phyloP scores from a whole-genome alignment of 2,797 vertebrate species.

The Microctenopoma stevenorrisi region DNA sequence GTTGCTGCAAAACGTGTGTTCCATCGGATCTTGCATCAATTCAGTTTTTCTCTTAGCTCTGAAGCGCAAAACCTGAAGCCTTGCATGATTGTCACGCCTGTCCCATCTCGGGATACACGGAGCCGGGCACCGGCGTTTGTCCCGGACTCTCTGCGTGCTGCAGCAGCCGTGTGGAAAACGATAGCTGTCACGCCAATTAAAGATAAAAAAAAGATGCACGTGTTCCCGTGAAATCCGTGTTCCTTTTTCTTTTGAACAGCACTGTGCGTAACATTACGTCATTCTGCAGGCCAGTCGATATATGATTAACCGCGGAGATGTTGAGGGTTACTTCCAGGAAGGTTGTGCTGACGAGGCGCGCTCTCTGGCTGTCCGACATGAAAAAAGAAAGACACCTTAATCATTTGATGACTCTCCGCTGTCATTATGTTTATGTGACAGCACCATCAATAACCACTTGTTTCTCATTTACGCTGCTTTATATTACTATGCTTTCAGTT shows the following conservation, averaged over 20 bases:
- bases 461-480: conserved; percentile 39
- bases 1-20: conserved; percentile 12
- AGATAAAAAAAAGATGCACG: conserved; percentile 23
- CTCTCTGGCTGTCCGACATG: conserved; percentile 57
- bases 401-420: conserved; percentile 66
- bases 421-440: conserved; percentile 80
- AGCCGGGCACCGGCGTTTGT: conserved; percentile 45
- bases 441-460: conserved; percentile 68
- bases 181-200: conserved; percentile 19
- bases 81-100: conserved; percentile 64
- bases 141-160: conserved; percentile 52
- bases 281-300: conserved; percentile 92
- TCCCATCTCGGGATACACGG: conserved; percentile 73
- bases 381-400: conserved; percentile 73
- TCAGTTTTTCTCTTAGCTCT: not conserved
- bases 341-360: conserved; percentile 87
- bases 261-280: conserved; percentile 88
- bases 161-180: conserved; percentile 37
- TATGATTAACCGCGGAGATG: conserved; percentile 90
- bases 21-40: not conserved
- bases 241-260: conserved; percentile 48
- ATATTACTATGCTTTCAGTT: conserved; percentile 22
- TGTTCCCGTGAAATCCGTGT: conserved; percentile 37
- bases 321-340: conserved; percentile 80
- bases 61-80: conserved; percentile 14